Evolutionary conservation across 2,888 invertebrate species (phyloP), one percentile per base, ranked within the genome.

Genomic region (Uropetala carovei): DNA sequence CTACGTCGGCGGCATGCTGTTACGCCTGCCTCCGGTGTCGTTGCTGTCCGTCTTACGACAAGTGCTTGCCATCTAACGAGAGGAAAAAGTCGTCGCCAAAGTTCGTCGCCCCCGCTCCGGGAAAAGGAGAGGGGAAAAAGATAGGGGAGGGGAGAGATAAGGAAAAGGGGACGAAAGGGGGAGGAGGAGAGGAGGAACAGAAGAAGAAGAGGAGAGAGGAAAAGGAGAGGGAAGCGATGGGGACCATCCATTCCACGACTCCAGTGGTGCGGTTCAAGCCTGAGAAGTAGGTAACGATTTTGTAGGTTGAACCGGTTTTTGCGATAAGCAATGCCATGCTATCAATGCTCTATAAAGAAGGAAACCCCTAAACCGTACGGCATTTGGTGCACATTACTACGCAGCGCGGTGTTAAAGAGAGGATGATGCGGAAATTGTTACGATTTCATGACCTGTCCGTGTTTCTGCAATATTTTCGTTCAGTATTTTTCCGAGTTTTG

Each of bases 1-100:
- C 59, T 11, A 30, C 60, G 59, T 30, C 27, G 86, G 86, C 89
- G 11, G 64, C 89, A 18, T 89, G 89, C 89, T 89, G 89, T 64
- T 89, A 89, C 64, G 60, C 89, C 64, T 89, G 89, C 89, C 89
- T 89, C 60, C 43, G 89, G 64, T 89, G 64, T 43, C 22, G 60
- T 10, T 22, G 83, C 5, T 83, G 83, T 56, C 14, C 57, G 16
- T n/a, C 56, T 4, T 83, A 57, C 56, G 83, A 57, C 82, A 43
- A 30, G 27, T 27, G 82, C 82, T 16, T 43, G 82, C 22, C 56
- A 22, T 57, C 43, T 8, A 30, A 58, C 11, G 85, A 8, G 59
- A 16, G n/a, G 59, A 59, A 59, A 13, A 43, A 83, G 43, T 57
- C 43, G 83, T 43, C 56, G 9, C 83, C 57, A 18, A 83, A 60